Conservation (phyloP, 2,888 invertebrate genomes). For the Ferdinandea cuprea region DNA sequence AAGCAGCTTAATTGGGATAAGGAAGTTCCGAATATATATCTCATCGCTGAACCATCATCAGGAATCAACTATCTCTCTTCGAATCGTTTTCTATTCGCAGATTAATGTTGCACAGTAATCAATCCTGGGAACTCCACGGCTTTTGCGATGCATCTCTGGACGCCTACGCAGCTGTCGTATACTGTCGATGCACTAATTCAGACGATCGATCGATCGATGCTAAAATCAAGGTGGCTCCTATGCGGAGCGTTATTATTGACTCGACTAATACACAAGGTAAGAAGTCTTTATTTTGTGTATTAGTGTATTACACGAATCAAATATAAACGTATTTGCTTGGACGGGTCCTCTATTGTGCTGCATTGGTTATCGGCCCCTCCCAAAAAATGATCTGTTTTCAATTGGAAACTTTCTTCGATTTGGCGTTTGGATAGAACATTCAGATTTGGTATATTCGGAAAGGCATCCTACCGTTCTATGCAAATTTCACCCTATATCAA, state of each 20-base stretch:
- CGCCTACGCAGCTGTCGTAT: no score
- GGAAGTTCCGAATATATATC: conserved; percentile 6
- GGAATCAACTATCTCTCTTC: conserved; percentile 6
- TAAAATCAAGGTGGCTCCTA: conserved; percentile 36
- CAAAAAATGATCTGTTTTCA: conserved; percentile 46
- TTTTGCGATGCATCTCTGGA: conserved; percentile 53
- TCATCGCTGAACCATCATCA: conserved; percentile 12
- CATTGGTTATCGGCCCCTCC: no score
- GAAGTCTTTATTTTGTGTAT: no score
- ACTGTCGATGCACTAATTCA: conserved; percentile 11
- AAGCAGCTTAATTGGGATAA: conserved; percentile 21
- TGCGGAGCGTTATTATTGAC: conserved; percentile 36
- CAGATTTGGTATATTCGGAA: no score
- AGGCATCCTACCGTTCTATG: no score
- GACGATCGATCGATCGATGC: conserved; percentile 25
- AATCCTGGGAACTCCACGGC: conserved; percentile 24
- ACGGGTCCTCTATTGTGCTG: conserved; percentile 38
- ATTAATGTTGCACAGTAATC: not conserved
- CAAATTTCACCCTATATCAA: no score
- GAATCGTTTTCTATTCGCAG: conserved; percentile 16
- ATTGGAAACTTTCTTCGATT: no score
- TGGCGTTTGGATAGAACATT: no score
- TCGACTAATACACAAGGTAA: conserved; percentile 33
- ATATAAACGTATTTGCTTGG: conserved; percentile 21
- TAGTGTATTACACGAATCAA: conserved; percentile 10